Evolutionary conservation across 2,888 invertebrate genomes (phyloP), one percentile per base, ranked within the genome.

Genomic region (Volucella inflata): DNA sequence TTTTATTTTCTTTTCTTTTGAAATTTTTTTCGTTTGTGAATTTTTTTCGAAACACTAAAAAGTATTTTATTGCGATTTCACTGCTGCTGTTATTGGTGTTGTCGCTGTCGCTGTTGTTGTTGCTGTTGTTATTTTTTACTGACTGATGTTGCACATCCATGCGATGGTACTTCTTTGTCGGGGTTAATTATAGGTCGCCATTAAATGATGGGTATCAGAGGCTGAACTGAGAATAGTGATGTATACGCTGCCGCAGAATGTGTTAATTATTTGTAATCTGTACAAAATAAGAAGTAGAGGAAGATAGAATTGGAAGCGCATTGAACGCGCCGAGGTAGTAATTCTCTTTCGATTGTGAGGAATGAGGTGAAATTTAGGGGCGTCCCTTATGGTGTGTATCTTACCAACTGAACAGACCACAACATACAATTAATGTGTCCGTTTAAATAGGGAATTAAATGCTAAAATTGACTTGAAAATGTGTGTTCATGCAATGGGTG

Each of bases 181-280:
- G 51, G 70, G 76, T 82, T 87, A 87, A 82, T 87, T 87, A 87
- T 87, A 87, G 87, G 74, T 74, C 78, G 78, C 64, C 77, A 85
- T 85, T 77, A 81, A 85, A 81, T 85, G 80, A 85, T 81, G 85
- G 85, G 85, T 85, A 85, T 85, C 85, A 81, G 85, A 72, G 85
- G 85, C 57, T 81, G 76, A 68, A 50, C 76, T 38, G 46, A 12
- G 48, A 16, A 40, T 46, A 57, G 67, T 85, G 85, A 85, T 81
- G 77, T 72, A 85, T 81, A 68, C 59, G 71, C 72, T 77, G 80
- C 80, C 80, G 85, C 80, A 68, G 85, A 85, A 85, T 85, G 85
- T 85, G 85, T 85, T 85, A 85, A 85, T 85, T 85, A 85, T 81
- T 85, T 81, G 85, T 85, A 85, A 85, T 81, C 85, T 85, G 82